phyloP scores from a whole-genome alignment of 1,140 invertebrate species.

The Drosophila teissieri region DNA sequence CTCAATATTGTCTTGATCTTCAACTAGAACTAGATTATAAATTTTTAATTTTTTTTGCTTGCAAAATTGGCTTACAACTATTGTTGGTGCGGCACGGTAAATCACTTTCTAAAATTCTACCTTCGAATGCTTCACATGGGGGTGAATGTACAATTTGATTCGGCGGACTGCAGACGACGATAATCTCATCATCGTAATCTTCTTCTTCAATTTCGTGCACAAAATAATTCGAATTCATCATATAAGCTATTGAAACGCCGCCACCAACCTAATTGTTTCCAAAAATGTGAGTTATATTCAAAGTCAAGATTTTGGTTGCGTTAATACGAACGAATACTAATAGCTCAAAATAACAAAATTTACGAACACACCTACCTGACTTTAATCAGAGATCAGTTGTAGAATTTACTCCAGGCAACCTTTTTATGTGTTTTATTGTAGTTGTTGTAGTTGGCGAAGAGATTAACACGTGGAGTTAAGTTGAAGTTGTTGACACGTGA shows the following conservation, averaged over 20 bases:
- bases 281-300: slow-evolving; percentile 27
- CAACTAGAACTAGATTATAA: slow-evolving; percentile 57
- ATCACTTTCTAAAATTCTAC: slow-evolving; percentile 18
- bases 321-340: slow-evolving; percentile 7
- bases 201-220: slow-evolving; percentile 14
- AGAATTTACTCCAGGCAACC: slow-evolving; percentile 85
- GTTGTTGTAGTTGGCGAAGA: slow-evolving; percentile 75
- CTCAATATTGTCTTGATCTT: slow-evolving; percentile 50
- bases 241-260: slow-evolving; percentile 35
- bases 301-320: slow-evolving; percentile 9
- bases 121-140: slow-evolving; percentile 8
- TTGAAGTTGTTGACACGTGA: slow-evolving; percentile 79
- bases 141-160: not conserved
- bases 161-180: slow-evolving; percentile 67
- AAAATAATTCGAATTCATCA: slow-evolving; percentile 37
- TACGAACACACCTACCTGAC: slow-evolving; percentile 68
- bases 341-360: slow-evolving; percentile 16
- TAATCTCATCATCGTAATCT: slow-evolving; percentile 60
- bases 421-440: slow-evolving; percentile 65
- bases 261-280: slow-evolving; percentile 60
- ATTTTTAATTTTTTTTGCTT: slow-evolving; percentile 22
- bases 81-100: slow-evolving; percentile 13
- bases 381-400: slow-evolving; percentile 84
- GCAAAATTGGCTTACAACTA: slow-evolving; percentile 48
- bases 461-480: slow-evolving; percentile 78